phyloP scores from a whole-genome alignment of 2,888 invertebrate species.

The Tromatobia lineatoria region DNA sequence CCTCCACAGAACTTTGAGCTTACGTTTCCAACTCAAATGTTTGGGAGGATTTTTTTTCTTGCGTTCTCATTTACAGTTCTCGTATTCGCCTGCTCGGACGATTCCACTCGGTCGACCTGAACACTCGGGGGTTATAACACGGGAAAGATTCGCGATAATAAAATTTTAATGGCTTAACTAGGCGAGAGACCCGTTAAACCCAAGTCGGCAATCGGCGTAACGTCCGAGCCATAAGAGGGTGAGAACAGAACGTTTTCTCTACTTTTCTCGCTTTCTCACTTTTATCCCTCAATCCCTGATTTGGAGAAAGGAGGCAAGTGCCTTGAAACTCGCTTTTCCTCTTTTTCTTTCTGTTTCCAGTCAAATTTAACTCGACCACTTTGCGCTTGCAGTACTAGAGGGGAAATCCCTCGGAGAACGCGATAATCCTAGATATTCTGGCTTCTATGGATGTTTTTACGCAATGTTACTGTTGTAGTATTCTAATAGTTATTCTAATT shows the following conservation, averaged over 20 bases:
- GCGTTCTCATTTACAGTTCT: conserved; percentile 43
- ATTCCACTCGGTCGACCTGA: conserved; percentile 57
- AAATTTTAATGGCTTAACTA: conserved; percentile 80
- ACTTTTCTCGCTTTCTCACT: conserved; percentile 40
- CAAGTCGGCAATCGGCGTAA: conserved; percentile 69
- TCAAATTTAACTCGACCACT: conserved; percentile 64
- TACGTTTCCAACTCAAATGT: conserved; percentile 25
- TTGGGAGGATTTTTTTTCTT: conserved; percentile 22
- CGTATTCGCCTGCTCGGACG: conserved; percentile 43
- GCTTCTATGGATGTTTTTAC: conserved; percentile 48
- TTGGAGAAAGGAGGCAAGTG: neutral
- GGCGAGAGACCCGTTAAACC: conserved; percentile 68
- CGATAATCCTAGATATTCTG: conserved; percentile 64
- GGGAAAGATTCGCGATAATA: conserved; percentile 77
- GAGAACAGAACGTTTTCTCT: conserved; percentile 63
- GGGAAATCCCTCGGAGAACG: conserved; percentile 53
- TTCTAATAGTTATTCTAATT: conserved; percentile 33
- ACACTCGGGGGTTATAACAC: conserved; percentile 59
- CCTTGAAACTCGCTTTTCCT: conserved; percentile 8
- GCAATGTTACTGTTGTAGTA: conserved; percentile 12
- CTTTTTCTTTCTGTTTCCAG: conserved; percentile 12
- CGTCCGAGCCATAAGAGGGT: conserved; percentile 64
- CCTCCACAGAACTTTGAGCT: conserved; percentile 19
- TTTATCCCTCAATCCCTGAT: conserved; percentile 52
- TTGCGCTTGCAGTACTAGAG: conserved; percentile 32